Evolutionary conservation across 2,113 vertebrate species (phyloP).

Genomic region (Struthio camelus): DNA sequence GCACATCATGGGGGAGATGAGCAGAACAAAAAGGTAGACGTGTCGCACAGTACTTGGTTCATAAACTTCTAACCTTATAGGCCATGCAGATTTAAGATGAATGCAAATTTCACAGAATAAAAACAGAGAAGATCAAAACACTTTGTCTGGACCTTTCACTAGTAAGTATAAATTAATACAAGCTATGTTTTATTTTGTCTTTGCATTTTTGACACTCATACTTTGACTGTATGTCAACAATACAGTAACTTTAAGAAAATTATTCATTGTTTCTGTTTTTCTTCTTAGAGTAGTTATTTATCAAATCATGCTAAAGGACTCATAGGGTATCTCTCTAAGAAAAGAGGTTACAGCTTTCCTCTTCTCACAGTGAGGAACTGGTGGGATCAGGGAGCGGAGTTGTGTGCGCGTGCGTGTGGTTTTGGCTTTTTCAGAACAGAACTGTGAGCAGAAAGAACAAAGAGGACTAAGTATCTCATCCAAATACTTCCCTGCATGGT

Average conservation of each 20-base stretch:
- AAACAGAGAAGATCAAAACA: background rate
- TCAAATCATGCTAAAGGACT: background rate
- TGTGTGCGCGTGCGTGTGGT: background rate
- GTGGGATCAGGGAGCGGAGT: background rate
- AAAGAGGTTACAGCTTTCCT: background rate
- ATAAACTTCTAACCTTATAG: accelerated
- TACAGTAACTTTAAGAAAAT: background rate
- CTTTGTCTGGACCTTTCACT: background rate
- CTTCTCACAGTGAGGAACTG: background rate
- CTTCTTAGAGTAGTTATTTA: background rate
- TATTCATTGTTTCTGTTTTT: background rate
- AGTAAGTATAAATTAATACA: background rate
- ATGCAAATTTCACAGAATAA: background rate
- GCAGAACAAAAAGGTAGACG: background rate
- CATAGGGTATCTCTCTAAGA: background rate
- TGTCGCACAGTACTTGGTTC: background rate
- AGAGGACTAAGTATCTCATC: background rate
- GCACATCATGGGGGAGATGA: background rate
- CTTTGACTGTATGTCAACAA: background rate
- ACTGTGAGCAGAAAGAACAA: slow-evolving; percentile 50
- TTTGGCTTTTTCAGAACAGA: background rate
- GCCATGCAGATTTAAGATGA: background rate
- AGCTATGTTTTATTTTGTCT: background rate
- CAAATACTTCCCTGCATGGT: background rate
- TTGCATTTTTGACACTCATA: background rate